Percentiles rank a stretch among this genome's conserved stretches.
Evolutionary conservation across 2,797 vertebrate genomes (phyloP).

Genomic region (Hipposideros larvatus): DNA sequence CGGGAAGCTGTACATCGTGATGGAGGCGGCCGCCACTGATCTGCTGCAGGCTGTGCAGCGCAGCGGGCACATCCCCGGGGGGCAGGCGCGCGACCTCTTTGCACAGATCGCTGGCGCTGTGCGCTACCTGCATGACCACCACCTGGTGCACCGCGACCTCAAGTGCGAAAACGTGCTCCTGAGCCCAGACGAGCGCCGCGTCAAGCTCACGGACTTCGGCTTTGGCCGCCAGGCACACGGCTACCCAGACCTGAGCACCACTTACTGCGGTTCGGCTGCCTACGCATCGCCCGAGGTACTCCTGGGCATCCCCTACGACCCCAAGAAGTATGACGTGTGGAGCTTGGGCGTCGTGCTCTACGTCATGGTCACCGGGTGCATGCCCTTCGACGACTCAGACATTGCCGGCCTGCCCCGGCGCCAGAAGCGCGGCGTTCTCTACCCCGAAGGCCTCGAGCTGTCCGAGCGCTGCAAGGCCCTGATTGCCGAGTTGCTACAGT

Average conservation of each 20-base stretch:
- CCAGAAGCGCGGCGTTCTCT: slow-evolving; percentile 88
- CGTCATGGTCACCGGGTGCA: slow-evolving; percentile 89
- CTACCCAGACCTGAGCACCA: slow-evolving; percentile 87
- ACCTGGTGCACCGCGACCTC: slow-evolving; percentile 90
- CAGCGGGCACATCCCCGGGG: slow-evolving; percentile 84
- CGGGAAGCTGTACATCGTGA: slow-evolving; percentile 90
- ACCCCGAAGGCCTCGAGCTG: slow-evolving; percentile 81
- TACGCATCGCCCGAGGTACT: slow-evolving; percentile 90
- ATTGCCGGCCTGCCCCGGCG: slow-evolving; percentile 84
- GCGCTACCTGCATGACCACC: slow-evolving; percentile 89
- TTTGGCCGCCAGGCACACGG: slow-evolving; percentile 87
- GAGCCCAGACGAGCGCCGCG: slow-evolving; percentile 82
- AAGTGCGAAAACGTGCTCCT: slow-evolving; percentile 92
- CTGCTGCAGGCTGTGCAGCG: slow-evolving; percentile 88
- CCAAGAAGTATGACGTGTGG: slow-evolving; percentile 91
- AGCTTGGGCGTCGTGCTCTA: slow-evolving; percentile 91
- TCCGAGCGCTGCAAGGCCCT: slow-evolving; percentile 86
- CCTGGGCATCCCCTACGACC: slow-evolving; percentile 88
- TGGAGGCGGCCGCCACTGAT: slow-evolving; percentile 89
- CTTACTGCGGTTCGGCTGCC: slow-evolving; percentile 90
- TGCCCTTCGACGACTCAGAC: slow-evolving; percentile 89
- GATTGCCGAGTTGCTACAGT: slow-evolving; percentile 88
- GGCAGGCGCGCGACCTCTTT: slow-evolving; percentile 87
- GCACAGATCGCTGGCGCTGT: slow-evolving; percentile 88
- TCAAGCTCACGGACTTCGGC: slow-evolving; percentile 90